Percentiles rank a stretch among this genome's conserved stretches.
Evolutionary conservation across 2,888 invertebrate genomes (phyloP).

Genomic region (Priocnemis perturbator): DNA sequence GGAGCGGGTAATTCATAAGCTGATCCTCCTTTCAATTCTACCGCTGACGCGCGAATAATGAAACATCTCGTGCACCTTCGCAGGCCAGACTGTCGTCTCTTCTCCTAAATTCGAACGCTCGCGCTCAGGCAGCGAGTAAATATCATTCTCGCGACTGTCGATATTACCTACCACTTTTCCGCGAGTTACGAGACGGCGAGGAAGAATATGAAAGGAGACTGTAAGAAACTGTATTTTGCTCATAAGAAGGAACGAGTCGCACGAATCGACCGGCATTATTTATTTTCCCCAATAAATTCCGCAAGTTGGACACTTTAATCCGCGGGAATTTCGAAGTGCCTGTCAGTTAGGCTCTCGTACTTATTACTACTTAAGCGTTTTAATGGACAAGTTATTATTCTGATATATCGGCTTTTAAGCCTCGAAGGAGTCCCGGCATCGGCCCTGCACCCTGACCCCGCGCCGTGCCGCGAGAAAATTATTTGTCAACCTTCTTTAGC

Average conservation of each 20-base stretch:
- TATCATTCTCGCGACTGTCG: too few relatives aligned
- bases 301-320: constrained; percentile 72
- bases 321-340: constrained; percentile 66
- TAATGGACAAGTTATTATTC: constrained; percentile 74
- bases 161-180: too few relatives aligned
- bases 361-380: constrained; percentile 74
- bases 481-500: constrained; percentile 46
- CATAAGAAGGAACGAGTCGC: background rate
- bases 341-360: constrained; percentile 71
- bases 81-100: too few relatives aligned
- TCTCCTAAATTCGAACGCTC: too few relatives aligned
- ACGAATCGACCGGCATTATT: constrained; percentile 38
- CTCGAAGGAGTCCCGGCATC: constrained; percentile 22
- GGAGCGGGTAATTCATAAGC: background rate
- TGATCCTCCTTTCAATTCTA: too few relatives aligned
- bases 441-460: constrained; percentile 31
- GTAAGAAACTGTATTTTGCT: background rate
- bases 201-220: background rate
- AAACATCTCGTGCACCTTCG: too few relatives aligned
- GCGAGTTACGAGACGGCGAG: background rate
- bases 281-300: constrained; percentile 67
- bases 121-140: too few relatives aligned
- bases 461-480: constrained; percentile 42
- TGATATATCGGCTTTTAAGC: constrained; percentile 72
- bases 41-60: too few relatives aligned